Conservation (phyloP, 2,888 invertebrate genomes). For the Galerucella calmariensis region DNA sequence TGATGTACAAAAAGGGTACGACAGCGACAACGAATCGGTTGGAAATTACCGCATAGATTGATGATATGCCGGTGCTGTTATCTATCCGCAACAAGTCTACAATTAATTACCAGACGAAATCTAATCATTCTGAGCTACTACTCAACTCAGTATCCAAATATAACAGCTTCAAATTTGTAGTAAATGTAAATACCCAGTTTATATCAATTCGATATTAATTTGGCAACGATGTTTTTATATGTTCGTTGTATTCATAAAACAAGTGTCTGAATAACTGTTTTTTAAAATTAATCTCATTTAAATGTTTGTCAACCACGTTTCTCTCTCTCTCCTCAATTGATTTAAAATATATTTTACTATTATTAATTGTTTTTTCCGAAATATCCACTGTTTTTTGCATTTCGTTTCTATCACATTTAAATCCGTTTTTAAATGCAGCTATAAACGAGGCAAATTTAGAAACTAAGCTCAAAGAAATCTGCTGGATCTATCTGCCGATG, state of each 20-base stretch:
- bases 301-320: not conserved
- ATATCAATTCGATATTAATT: not conserved
- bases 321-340: constrained; percentile 2
- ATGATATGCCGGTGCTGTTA: too few species aligned
- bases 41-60: too few species aligned
- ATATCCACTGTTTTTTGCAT: too few species aligned
- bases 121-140: too few species aligned
- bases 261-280: constrained; percentile 5
- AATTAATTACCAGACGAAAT: too few species aligned
- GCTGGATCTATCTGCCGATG: not conserved
- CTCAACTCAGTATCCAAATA: too few species aligned
- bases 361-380: not conserved
- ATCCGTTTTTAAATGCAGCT: not conserved
- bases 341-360: not conserved
- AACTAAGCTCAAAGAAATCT: not conserved
- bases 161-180: too few species aligned
- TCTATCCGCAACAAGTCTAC: too few species aligned
- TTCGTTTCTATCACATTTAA: not conserved
- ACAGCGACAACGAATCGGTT: too few species aligned
- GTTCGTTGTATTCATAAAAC: not conserved
- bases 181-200: not conserved
- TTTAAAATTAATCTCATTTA: not conserved
- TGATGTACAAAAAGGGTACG: too few species aligned
- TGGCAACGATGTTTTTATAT: constrained; percentile 3
- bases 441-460: not conserved